A percentile compares a stretch with the other conserved stretches of the same genome.
Conservation (phyloP, 2,113 vertebrate species). For the Xenopus borealis region DNA sequence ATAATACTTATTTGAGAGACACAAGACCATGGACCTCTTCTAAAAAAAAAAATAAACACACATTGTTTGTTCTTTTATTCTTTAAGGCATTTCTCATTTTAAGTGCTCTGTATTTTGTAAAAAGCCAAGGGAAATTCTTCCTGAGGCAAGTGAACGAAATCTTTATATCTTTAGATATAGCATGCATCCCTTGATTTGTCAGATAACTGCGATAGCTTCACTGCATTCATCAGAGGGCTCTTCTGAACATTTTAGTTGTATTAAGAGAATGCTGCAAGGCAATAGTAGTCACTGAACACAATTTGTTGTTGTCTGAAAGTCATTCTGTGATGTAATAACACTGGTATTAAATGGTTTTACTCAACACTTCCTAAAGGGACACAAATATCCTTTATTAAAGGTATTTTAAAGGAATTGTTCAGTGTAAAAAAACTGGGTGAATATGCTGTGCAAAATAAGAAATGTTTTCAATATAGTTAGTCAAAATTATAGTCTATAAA, state of each 20-base stretch:
- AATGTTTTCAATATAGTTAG: no score
- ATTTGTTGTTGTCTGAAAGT: constrained; percentile 24
- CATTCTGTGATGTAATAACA: constrained; percentile 17
- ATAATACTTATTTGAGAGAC: no score
- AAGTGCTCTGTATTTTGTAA: constrained; percentile 34
- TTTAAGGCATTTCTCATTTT: constrained; percentile 26
- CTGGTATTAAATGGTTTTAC: no score
- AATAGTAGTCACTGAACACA: constrained; percentile 11
- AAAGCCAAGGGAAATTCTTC: constrained; percentile 19
- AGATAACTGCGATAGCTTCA: constrained; percentile 17
- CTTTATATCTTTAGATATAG: constrained; percentile 15
- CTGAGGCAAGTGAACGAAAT: constrained; percentile 17
- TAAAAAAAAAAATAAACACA: no score
- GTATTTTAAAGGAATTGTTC: no score
- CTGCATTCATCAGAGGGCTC: constrained; percentile 17
- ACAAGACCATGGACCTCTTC: no score
- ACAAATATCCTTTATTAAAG: no score
- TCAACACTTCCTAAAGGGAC: no score
- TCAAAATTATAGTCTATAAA: no score
- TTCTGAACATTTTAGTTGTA: constrained; percentile 16
- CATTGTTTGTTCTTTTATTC: constrained; percentile 3
- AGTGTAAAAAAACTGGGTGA: no score
- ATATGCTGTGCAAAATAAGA: no score
- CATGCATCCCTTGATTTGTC: constrained; percentile 24
- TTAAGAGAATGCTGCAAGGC: constrained; percentile 23